phyloP scores from a whole-genome alignment of 2,888 invertebrate species.

The Drosophila acutilabella region DNA sequence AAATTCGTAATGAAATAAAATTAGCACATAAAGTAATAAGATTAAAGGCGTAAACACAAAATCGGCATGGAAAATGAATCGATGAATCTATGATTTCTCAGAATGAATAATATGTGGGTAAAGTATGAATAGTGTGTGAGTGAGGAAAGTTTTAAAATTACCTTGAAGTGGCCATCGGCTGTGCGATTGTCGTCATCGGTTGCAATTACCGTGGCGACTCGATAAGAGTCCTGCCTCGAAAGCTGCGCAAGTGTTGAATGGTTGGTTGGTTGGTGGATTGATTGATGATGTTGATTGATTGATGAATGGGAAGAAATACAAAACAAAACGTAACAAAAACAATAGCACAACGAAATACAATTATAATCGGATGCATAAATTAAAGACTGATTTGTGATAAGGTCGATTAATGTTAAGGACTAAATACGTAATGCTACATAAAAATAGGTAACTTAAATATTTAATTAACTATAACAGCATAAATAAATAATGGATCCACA shows the following conservation, averaged over 20 bases:
- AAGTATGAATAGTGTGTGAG: conserved; percentile 17
- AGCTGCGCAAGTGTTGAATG: conserved; percentile 86
- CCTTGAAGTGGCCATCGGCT: conserved; percentile 97
- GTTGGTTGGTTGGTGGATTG: conserved; percentile 50
- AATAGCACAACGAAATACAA: conserved; percentile 48
- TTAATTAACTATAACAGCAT: conserved; percentile 7
- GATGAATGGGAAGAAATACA: conserved; percentile 67
- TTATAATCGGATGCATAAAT: conserved; percentile 54
- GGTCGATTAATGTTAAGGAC: conserved; percentile 7
- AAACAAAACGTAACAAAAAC: conserved; percentile 63
- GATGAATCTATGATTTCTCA: conserved; percentile 18
- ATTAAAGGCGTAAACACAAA: conserved; percentile 42
- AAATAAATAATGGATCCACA: conserved; percentile 4
- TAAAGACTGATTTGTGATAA: conserved; percentile 25
- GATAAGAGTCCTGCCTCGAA: conserved; percentile 98
- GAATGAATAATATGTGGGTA: conserved; percentile 1
- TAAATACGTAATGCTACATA: conserved; percentile 17
- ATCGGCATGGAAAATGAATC: conserved; percentile 28
- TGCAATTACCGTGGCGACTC: conserved; percentile 97
- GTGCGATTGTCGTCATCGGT: conserved; percentile 98
- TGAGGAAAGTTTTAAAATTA: conserved; percentile 83
- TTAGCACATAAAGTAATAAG: conserved; percentile 35
- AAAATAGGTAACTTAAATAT: conserved; percentile 17
- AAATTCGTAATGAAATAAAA: conserved; percentile 29
- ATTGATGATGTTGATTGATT: conserved; percentile 52